phyloP scores from a whole-genome alignment of 2,888 invertebrate genomes.

The Philonicus albiceps region DNA sequence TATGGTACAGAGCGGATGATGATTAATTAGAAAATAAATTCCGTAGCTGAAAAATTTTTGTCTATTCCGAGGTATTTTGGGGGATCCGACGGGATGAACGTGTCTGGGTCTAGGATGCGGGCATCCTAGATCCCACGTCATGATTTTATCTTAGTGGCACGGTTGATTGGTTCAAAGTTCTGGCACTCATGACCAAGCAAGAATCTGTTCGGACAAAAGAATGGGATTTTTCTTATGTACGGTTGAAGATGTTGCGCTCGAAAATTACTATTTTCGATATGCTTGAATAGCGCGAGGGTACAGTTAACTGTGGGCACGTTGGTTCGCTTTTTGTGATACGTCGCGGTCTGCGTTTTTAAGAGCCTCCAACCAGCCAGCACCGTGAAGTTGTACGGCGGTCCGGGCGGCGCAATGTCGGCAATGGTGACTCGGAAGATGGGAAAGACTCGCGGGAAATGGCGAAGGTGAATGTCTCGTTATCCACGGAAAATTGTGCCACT shows the following conservation, averaged over 20 bases:
- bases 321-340: neutral
- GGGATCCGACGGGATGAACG: neutral
- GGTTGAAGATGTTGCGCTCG: neutral
- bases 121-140: neutral
- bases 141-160: neutral
- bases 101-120: neutral
- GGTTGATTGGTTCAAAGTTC: conserved; percentile 11
- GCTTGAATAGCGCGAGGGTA: conserved; percentile 10
- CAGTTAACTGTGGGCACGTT: conserved; percentile 15
- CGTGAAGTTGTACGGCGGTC: neutral
- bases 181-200: conserved; percentile 22
- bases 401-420: too few relatives aligned
- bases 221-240: neutral
- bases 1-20: neutral
- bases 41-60: neutral
- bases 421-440: neutral
- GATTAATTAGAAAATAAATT: conserved; percentile 35
- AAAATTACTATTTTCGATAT: conserved; percentile 32
- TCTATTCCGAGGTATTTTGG: neutral
- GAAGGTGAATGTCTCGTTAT: conserved; percentile 18
- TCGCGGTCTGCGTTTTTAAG: neutral
- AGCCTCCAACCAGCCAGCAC: neutral
- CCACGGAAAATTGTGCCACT: conserved; percentile 3
- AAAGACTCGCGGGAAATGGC: conserved; percentile 6
- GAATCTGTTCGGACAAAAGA: neutral